Evolutionary conservation across 2,113 vertebrate genomes (phyloP).

Genomic region (Oreochromis tanganicae): DNA sequence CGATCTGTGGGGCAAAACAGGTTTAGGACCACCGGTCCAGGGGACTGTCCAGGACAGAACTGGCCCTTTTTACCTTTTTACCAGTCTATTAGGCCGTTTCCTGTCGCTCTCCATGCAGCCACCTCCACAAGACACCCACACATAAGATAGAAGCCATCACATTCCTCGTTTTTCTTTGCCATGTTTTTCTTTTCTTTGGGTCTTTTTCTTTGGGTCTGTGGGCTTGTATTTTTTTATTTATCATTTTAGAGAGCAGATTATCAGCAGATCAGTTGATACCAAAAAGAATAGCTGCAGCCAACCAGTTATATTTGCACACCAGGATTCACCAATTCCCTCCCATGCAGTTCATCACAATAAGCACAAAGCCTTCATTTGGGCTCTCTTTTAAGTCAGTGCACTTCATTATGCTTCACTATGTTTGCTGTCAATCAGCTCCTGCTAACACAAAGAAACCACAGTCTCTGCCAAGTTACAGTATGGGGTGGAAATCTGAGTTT

Average conservation of each 20-base stretch:
- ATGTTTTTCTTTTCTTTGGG: neutral
- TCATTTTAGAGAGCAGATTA: neutral
- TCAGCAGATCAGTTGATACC: neutral
- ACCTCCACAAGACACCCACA: neutral
- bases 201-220: neutral
- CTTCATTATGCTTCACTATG: conserved; percentile 33
- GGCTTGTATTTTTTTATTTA: neutral
- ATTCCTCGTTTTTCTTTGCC: neutral
- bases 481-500: neutral
- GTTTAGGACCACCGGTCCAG: accelerated
- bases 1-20: accelerated
- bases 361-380: neutral
- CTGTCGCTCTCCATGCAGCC: accelerated
- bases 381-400: neutral
- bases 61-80: neutral
- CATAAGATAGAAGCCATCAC: neutral
- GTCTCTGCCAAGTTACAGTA: neutral
- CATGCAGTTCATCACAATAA: neutral
- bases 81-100: neutral
- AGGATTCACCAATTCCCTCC: neutral
- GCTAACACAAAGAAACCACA: neutral
- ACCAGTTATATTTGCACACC: neutral
- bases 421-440: conserved; percentile 34
- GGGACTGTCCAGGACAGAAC: accelerated
- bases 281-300: neutral